Evolutionary conservation across 1,140 invertebrate genomes (phyloP), one percentile per base, ranked within the genome.

Genomic region (Chrysomallon squamiferum): DNA sequence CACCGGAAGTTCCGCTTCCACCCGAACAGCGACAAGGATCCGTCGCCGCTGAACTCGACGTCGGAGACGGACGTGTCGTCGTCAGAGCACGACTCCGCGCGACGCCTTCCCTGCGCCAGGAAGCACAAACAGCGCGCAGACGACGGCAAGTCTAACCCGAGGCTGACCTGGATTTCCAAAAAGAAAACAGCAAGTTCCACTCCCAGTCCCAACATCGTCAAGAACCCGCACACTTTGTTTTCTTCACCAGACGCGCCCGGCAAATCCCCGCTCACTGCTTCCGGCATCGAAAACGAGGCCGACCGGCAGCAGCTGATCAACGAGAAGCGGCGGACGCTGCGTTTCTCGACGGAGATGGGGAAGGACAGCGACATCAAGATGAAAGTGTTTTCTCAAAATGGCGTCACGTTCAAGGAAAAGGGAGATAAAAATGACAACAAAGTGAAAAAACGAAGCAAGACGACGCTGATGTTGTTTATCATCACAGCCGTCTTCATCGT

Each of bases 401-500:
- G 32, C 38, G 27, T 50, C 52, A 11, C 27, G 4, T 22, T 29
- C n/a, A 20, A 49, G 11, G 5, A 60, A 25, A 20, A 45, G 22
- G 13, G 33, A 35, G 20, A 65, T 29, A 27, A 22, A 20, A 13
- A 29, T 7, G 52, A 50, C 15, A 62, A 66, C 15, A 65, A 65
- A 22, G 69, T 69, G 6, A 67, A 50, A n/a, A 63, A 71, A 35
- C 57, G 69, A 0, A 27, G 65, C 22, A 65, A 71, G 35, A 75
- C 74, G 7, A 72, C 75, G 11, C 50, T 64, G n/a, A 71, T 74
- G 59, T 59, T 77, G 35, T 75, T 74, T 41, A 52, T 73, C 38
- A 72, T 77, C 25, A 75, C 75, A 0, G 47, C 72, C 29, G 65
- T 75, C 1, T 77, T 71, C 56, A 59, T 77, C 4, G 49, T 77